phyloP scores from a whole-genome alignment of 2,113 vertebrate species.

The Hystrix cristata region DNA sequence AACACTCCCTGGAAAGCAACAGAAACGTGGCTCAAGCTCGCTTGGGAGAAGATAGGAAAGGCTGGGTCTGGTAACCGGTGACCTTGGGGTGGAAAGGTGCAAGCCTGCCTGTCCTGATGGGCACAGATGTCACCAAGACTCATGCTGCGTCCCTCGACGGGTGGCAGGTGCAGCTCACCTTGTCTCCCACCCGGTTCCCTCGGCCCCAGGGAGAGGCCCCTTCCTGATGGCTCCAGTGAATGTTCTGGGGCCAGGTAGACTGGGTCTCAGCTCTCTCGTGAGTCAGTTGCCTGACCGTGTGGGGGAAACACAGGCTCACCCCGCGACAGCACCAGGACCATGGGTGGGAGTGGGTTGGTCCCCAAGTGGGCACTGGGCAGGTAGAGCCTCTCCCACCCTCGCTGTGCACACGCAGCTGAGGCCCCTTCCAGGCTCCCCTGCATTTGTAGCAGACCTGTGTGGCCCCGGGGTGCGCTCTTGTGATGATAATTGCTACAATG shows the following conservation, averaged over 20 bases:
- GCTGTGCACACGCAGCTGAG: background rate
- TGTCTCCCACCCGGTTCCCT: background rate
- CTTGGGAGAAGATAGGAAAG: background rate
- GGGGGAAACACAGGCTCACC: too few relatives aligned
- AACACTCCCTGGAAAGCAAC: background rate
- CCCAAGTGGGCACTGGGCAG: background rate
- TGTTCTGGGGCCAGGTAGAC: background rate
- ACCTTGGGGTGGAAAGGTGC: background rate
- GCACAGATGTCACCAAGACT: background rate
- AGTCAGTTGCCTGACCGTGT: background rate
- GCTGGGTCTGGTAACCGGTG: background rate
- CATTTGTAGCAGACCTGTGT: background rate
- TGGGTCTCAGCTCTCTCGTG: background rate
- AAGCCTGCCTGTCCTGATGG: background rate
- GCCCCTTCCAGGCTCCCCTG: background rate
- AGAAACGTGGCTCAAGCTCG: constrained; percentile 19
- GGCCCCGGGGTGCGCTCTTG: background rate
- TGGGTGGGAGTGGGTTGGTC: background rate
- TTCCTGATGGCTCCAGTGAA: background rate
- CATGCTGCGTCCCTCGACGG: background rate
- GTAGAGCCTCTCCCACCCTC: background rate
- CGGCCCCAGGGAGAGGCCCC: background rate
- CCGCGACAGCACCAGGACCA: background rate
- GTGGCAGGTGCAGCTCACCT: background rate
- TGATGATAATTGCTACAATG: background rate